Percentiles rank a stretch among this genome's conserved stretches.
Evolutionary conservation across 2,888 invertebrate species (phyloP).

Genomic region (Cephus runcator): DNA sequence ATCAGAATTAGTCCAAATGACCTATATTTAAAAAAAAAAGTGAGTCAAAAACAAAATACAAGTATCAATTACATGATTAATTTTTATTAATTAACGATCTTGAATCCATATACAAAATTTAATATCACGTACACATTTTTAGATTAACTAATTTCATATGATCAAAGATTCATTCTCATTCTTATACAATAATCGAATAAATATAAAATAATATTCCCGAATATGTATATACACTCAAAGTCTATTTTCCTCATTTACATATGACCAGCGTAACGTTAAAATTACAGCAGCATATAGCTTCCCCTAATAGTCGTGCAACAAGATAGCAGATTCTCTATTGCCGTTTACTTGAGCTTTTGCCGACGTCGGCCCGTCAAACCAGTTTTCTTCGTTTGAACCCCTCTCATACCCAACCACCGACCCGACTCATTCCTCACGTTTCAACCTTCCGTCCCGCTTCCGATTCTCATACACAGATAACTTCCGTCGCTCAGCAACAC

Average conservation of each 20-base stretch:
- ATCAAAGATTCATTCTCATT: background rate
- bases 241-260: background rate
- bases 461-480: background rate
- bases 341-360: background rate
- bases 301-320: background rate
- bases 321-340: background rate
- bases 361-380: background rate
- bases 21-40: background rate
- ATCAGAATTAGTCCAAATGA: background rate
- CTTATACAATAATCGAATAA: background rate
- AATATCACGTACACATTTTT: no score
- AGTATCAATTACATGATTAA: background rate
- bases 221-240: background rate
- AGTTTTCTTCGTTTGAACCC: background rate
- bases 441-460: background rate
- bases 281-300: background rate
- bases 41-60: background rate
- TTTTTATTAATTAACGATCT: no score
- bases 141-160: no score
- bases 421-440: background rate
- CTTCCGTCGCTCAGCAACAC: background rate
- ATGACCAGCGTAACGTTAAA: background rate
- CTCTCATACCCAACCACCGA: background rate
- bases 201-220: background rate
- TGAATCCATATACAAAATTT: no score